phyloP scores from a whole-genome alignment of 2,113 vertebrate genomes.

The Trogon melanurus region DNA sequence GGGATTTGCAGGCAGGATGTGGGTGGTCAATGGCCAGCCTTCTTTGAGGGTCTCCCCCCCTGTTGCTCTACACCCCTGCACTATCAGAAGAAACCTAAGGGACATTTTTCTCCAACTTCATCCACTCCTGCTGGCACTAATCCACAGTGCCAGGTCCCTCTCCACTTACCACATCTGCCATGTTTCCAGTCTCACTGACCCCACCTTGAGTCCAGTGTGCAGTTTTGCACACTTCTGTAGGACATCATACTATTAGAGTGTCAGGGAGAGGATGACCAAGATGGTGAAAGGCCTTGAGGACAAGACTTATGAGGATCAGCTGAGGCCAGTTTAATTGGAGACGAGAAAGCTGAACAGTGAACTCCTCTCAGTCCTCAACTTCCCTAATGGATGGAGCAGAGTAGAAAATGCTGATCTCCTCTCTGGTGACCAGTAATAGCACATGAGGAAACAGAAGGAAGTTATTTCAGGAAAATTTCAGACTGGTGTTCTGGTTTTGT shows the following conservation, averaged over 20 bases:
- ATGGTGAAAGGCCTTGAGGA: fast-evolving
- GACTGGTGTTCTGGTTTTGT: too few species aligned
- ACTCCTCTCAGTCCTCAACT: fast-evolving
- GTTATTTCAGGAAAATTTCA: fast-evolving
- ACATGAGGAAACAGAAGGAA: background rate
- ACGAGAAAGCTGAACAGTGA: background rate
- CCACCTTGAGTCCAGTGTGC: background rate
- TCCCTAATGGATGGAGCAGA: fast-evolving
- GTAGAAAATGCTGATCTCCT: background rate
- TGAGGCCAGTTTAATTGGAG: background rate
- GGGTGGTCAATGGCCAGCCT: background rate
- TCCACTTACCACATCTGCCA: background rate
- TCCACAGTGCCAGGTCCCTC: background rate
- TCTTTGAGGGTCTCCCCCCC: background rate
- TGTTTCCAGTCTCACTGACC: background rate
- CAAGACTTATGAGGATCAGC: fast-evolving
- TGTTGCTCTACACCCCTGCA: background rate
- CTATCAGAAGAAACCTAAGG: background rate
- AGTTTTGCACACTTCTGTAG: background rate
- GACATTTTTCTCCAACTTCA: background rate
- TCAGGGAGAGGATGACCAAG: background rate
- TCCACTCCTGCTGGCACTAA: background rate
- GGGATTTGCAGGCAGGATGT: background rate
- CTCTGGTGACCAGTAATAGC: background rate
- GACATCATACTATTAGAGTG: background rate